Evolutionary conservation across 2,888 invertebrate species (phyloP).

Genomic region (Doris montereyensis): DNA sequence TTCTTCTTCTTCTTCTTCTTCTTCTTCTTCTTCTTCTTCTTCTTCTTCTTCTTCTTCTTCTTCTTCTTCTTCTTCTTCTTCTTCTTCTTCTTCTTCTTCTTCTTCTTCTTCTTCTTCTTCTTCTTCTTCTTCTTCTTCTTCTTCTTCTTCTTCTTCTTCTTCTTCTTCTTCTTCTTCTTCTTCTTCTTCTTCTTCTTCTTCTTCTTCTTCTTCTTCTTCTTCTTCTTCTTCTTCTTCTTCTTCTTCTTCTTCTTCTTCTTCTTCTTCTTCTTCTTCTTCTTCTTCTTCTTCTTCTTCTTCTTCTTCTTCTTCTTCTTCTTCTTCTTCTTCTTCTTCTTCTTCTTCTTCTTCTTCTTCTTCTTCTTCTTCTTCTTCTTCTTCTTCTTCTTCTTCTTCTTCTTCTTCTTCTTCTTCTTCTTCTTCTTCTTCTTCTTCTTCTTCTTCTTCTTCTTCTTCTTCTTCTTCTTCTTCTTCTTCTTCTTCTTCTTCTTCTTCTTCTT

Average conservation of each 20-base stretch:
- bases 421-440: neutral
- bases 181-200: neutral
- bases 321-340: conserved; percentile 5
- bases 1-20: neutral
- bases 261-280: neutral
- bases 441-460: neutral
- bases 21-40: neutral
- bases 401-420: neutral
- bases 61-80: conserved; percentile 11
- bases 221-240: neutral
- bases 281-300: conserved; percentile 7
- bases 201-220: neutral
- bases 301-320: conserved; percentile 7
- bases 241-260: neutral
- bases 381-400: conserved; percentile 23
- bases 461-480: neutral
- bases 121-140: neutral
- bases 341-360: neutral
- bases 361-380: neutral
- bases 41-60: neutral
- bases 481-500: conserved; percentile 1
- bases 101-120: conserved; percentile 5
- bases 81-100: neutral
- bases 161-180: neutral
- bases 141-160: neutral